Percentiles rank a stretch among this genome's conserved stretches.
phyloP scores from a whole-genome alignment of 2,888 invertebrate species.

The Trichogramma dendrolimi region DNA sequence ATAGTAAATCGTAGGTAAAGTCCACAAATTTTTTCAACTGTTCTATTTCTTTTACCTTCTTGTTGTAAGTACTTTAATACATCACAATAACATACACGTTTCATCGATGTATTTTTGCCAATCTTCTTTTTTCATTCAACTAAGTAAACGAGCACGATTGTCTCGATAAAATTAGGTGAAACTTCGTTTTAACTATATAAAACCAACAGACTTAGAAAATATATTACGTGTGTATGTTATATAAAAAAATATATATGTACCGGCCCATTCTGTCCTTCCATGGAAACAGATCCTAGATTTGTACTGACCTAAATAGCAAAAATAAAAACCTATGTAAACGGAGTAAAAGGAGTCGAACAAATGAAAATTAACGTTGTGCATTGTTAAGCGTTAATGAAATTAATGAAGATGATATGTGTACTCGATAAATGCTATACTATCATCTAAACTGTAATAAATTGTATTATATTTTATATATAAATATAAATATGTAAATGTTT shows the following conservation, averaged over 20 bases:
- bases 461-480: constrained; percentile 52
- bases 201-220: too few relatives aligned
- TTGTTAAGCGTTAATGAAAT: constrained; percentile 13
- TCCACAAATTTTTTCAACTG: constrained; percentile 23
- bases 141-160: too few relatives aligned
- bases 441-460: constrained; percentile 52
- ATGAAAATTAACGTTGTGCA: constrained; percentile 12
- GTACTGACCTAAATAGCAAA: constrained; percentile 36
- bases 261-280: constrained; percentile 44
- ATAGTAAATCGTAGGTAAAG: constrained; percentile 38
- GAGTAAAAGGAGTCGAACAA: constrained; percentile 1
- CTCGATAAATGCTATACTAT: constrained; percentile 44
- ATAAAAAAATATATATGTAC: constrained; percentile 29
- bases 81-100: too few relatives aligned
- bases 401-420: constrained; percentile 18
- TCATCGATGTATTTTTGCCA: too few relatives aligned
- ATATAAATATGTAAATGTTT: constrained; percentile 53
- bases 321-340: background rate
- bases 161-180: too few relatives aligned
- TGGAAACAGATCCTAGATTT: constrained; percentile 45
- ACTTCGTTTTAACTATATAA: too few relatives aligned
- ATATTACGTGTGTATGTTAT: too few relatives aligned
- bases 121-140: too few relatives aligned
- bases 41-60: background rate
- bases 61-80: too few relatives aligned